Evolutionary conservation across 1,140 invertebrate genomes (phyloP).

Genomic region (Melanaphis sacchari): DNA sequence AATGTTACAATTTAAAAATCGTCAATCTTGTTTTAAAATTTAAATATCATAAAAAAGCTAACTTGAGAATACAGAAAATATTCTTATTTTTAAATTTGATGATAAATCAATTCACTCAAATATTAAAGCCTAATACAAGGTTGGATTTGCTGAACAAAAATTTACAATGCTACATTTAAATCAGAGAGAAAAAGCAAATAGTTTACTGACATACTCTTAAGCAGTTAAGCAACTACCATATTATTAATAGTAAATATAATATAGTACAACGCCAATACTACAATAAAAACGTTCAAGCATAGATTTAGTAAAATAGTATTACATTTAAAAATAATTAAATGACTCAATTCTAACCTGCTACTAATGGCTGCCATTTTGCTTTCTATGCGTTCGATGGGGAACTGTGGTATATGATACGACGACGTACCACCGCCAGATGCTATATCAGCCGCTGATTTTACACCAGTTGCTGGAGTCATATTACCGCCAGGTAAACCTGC

Average conservation of each 20-base stretch:
- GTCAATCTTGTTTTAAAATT: neutral
- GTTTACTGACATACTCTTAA: neutral
- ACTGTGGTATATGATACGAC: constrained; percentile 94
- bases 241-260: neutral
- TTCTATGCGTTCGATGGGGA: constrained; percentile 96
- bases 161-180: neutral
- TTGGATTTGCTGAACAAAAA: neutral
- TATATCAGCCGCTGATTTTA: neutral
- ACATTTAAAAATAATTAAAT: neutral
- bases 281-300: neutral
- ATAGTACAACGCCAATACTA: neutral
- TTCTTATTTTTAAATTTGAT: neutral
- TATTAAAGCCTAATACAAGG: neutral
- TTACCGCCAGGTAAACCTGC: neutral
- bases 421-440: constrained; percentile 64
- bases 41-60: neutral
- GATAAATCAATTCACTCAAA: neutral
- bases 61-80: neutral
- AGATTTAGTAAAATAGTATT: neutral
- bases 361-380: constrained; percentile 70
- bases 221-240: neutral
- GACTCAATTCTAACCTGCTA: constrained; percentile 32
- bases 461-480: constrained; percentile 1
- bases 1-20: neutral
- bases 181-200: neutral